phyloP scores from a whole-genome alignment of 2,113 vertebrate genomes.

The Ploceus nigricollis region DNA sequence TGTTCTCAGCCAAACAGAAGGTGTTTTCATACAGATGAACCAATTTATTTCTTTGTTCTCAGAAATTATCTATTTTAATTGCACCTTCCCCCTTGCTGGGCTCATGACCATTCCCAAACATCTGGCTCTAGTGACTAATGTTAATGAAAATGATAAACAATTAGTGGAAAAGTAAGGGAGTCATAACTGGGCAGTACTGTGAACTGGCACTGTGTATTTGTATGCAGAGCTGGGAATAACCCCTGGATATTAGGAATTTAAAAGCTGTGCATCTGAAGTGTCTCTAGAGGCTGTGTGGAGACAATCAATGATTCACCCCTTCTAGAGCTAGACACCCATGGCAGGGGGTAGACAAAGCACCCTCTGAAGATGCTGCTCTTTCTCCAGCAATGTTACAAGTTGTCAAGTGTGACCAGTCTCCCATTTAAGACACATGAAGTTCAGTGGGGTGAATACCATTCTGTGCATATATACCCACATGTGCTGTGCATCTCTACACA shows the following conservation, averaged over 20 bases:
- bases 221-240: neutral
- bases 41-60: neutral
- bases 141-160: neutral
- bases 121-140: neutral
- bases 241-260: neutral
- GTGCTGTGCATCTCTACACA: accelerated
- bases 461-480: neutral
- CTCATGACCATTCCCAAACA: neutral
- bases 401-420: neutral
- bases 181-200: neutral
- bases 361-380: neutral
- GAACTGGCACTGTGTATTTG: neutral
- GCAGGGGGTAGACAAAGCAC: neutral
- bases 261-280: neutral
- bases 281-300: neutral
- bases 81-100: neutral
- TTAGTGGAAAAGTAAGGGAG: neutral
- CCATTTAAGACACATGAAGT: neutral
- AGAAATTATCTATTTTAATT: neutral
- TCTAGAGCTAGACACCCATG: neutral
- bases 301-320: neutral
- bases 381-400: neutral
- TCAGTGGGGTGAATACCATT: neutral
- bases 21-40: neutral
- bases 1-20: neutral